These are phyloP conservation scores for Chaetodon trifascialis DNA, from an alignment of 2,113 vertebrate species.

Conservation along the genomic window DNA sequence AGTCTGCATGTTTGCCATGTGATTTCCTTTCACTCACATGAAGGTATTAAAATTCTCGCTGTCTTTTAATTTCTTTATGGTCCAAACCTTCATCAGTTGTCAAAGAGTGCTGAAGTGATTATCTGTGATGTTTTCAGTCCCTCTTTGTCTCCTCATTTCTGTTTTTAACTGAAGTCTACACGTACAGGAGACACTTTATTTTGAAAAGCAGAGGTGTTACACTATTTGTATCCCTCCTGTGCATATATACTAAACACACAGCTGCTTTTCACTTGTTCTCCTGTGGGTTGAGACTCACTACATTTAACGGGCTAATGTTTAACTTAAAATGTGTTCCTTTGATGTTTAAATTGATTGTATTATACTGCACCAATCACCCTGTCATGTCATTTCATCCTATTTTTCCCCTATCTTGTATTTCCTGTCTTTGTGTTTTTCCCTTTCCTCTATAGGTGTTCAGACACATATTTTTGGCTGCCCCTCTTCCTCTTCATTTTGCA, in stretches of 20 bases:
- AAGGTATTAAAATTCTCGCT: not conserved
- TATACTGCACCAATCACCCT: conserved; percentile 23
- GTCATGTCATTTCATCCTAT: conserved; percentile 71
- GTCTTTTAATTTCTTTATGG: not conserved
- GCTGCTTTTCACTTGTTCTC: conserved; percentile 1
- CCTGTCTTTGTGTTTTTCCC: conserved; percentile 66
- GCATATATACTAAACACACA: not conserved
- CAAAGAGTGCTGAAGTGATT: conserved; percentile 4
- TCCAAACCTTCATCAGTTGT: not conserved
- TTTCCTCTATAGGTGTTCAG: conserved; percentile 81
- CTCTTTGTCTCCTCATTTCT: conserved; percentile 24
- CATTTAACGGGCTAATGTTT: conserved; percentile 17
- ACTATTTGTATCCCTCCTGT: not conserved
- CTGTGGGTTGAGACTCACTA: conserved; percentile 52
- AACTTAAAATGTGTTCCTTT: conserved; percentile 19
- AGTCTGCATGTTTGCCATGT: conserved; percentile 29
- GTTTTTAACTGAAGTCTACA: conserved; percentile 25
- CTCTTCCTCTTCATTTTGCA: conserved; percentile 85
- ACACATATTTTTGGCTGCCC: conserved; percentile 83
- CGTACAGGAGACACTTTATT: conserved; percentile 35
- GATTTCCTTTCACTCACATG: conserved; percentile 1
- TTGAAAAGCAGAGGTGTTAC: conserved; percentile 10
- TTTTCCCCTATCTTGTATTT: conserved; percentile 58
- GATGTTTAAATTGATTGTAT: conserved; percentile 33
- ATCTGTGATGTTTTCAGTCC: conserved; percentile 66